Evolutionary conservation across 2,797 vertebrate species (phyloP).

Genomic region (Myoxocephalus aenaeus): DNA sequence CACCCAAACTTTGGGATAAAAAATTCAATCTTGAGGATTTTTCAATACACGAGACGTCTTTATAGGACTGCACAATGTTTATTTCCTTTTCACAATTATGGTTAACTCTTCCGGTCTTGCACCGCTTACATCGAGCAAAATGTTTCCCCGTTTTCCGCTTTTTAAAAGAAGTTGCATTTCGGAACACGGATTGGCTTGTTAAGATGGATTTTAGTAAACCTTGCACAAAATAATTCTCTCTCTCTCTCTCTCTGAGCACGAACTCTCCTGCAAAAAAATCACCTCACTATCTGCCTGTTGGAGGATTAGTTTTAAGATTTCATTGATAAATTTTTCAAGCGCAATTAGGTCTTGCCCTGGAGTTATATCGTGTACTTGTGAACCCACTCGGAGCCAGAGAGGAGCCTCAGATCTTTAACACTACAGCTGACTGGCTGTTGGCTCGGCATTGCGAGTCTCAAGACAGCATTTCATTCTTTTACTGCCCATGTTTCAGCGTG

Average conservation of each 20-base stretch:
- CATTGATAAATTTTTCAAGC: constrained; percentile 67
- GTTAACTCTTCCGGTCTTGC: constrained; percentile 5
- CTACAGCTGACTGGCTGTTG: constrained; percentile 8
- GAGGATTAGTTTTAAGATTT: constrained; percentile 52
- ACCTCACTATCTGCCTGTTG: constrained; percentile 19
- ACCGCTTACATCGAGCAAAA: neutral
- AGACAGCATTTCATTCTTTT: constrained; percentile 8
- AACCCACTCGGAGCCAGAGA: constrained; percentile 43
- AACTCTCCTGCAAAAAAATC: neutral
- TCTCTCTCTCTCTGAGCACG: neutral
- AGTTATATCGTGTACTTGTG: constrained; percentile 54
- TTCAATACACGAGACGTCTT: neutral
- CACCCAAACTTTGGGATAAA: neutral
- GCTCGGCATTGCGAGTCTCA: constrained; percentile 14
- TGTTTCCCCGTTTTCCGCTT: neutral
- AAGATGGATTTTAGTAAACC: neutral
- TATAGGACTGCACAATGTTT: neutral
- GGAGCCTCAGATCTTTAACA: constrained; percentile 50
- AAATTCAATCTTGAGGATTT: neutral
- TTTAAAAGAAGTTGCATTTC: neutral
- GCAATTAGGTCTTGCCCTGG: constrained; percentile 54
- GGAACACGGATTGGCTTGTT: constrained; percentile 9
- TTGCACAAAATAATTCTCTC: neutral
- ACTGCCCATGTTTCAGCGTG: neutral
- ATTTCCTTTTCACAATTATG: no score